Evolutionary conservation across 1,140 invertebrate genomes (phyloP), one percentile per base, ranked within the genome.

Genomic region (Gonioctena quinquepunctata): DNA sequence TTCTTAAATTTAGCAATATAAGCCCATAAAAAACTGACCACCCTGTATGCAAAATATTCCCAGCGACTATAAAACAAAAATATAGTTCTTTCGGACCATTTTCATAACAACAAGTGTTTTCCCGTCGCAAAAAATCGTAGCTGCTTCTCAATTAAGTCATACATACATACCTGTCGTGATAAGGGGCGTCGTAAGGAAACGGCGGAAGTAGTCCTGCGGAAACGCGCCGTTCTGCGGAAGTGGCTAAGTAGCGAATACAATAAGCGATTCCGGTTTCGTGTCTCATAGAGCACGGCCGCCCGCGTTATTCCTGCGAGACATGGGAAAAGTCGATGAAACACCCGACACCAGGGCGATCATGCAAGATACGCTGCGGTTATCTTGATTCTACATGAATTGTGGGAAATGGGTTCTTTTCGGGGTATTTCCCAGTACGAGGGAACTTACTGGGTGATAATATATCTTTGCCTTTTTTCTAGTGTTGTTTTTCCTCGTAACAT

Each of bases 221-320:
- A 80, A 76, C 74, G 78, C 74, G 70, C 68, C 71, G 69, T 70
- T 76, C 73, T 70, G 67, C 77, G 79, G 79, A 80, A 80, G 77
- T 75, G 68, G 72, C 79, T 80, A 80, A 80, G 79, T 79, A 80
- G 79, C 72, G 73, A 72, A 27, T 65, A 80, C 79, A 80, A 80
- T 80, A 68, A 78, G 71, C 75, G 71, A 76, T 79, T 81, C 79
- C 78, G 79, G 78, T 81, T 68, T 77, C 79, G 76, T 81, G 79
- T 76, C 52, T 65, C 76, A 74, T 77, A 77, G 63, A 67, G 74
- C 78, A 77, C 77, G 61, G 68, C 57, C 21, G n/a, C 21, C 21
- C 33, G 42, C 60, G 26, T 19, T 27, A 50, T 65, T 70, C 57
- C 68, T 64, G 59, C 66, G 59, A 75, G 71, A 73, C 73, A 71